Conservation (phyloP, 1,140 invertebrate species). For the Nomia melanderi region DNA sequence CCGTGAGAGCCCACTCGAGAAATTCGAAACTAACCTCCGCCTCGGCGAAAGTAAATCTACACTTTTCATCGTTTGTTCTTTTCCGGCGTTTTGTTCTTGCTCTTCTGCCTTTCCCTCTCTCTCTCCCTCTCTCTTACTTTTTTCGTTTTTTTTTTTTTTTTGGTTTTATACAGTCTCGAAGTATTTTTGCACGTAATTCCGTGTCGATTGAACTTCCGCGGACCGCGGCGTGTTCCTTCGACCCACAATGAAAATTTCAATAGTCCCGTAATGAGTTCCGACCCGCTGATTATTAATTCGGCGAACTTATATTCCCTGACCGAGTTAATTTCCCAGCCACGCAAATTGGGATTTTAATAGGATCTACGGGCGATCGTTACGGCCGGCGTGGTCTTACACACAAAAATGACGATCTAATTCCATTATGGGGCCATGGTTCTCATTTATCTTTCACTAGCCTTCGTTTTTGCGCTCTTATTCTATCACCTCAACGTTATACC, state of each 20-base stretch:
- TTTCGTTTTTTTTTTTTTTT: background rate
- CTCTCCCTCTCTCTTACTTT: too few species aligned
- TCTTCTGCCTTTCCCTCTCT: too few species aligned
- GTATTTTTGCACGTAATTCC: slow-evolving; percentile 14
- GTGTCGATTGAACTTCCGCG: slow-evolving; percentile 43
- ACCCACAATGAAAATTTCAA: slow-evolving; percentile 56
- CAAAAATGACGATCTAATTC: slow-evolving; percentile 57
- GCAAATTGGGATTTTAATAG: slow-evolving; percentile 64
- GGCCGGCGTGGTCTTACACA: slow-evolving; percentile 12
- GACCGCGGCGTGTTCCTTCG: slow-evolving; percentile 42
- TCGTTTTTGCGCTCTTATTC: too few species aligned
- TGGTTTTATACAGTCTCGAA: background rate
- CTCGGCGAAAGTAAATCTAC: too few species aligned
- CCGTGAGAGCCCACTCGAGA: too few species aligned
- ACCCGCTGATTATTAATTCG: slow-evolving; percentile 61
- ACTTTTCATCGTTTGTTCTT: too few species aligned
- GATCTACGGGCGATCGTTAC: slow-evolving; percentile 54
- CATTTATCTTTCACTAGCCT: too few species aligned
- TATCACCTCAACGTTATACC: too few species aligned
- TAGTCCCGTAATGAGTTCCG: slow-evolving; percentile 58
- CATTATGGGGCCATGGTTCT: background rate
- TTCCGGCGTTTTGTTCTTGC: too few species aligned
- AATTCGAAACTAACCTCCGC: too few species aligned
- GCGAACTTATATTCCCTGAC: slow-evolving; percentile 60
- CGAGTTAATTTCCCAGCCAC: slow-evolving; percentile 59